Conservation (phyloP, 2,113 vertebrate genomes). For the Kryptolebias marmoratus region DNA sequence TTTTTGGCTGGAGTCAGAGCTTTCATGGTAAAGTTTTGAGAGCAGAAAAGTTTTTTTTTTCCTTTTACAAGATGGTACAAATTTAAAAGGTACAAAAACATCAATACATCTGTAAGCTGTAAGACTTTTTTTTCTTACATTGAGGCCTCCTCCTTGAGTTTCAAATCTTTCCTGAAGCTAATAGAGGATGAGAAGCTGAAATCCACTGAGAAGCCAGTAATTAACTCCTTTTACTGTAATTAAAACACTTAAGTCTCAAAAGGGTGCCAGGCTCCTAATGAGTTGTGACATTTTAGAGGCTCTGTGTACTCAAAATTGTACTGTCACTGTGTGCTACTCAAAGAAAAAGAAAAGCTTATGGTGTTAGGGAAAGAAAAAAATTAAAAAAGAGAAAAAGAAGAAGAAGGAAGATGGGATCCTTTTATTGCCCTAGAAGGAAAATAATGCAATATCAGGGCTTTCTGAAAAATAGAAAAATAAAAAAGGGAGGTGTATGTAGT, state of each 20-base stretch:
- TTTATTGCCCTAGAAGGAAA: constrained; percentile 63
- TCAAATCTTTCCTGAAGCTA: constrained; percentile 22
- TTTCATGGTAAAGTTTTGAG: background rate
- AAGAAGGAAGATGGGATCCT: constrained; percentile 68
- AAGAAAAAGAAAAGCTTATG: constrained; percentile 2
- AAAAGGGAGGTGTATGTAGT: constrained; percentile 70
- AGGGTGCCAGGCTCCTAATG: constrained; percentile 84
- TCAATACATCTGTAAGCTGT: constrained; percentile 3
- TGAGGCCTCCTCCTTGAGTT: constrained; percentile 25
- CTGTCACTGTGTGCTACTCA: constrained; percentile 60
- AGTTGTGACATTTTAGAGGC: constrained; percentile 87
- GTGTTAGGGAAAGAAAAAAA: constrained; percentile 12
- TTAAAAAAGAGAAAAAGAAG: constrained; percentile 66
- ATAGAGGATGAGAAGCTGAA: constrained; percentile 48
- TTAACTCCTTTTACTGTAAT: constrained; percentile 91
- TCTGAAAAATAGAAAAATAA: constrained; percentile 81
- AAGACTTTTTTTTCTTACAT: background rate
- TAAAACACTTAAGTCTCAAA: constrained; percentile 83
- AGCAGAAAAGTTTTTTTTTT: background rate
- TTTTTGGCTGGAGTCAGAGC: background rate
- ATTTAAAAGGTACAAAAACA: background rate
- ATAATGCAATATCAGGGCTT: constrained; percentile 86
- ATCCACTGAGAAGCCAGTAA: constrained; percentile 74
- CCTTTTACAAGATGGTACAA: background rate
- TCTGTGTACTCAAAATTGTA: constrained; percentile 75